Conservation (phyloP, 1,140 invertebrate species). For the Drosophila malerkotliana region DNA sequence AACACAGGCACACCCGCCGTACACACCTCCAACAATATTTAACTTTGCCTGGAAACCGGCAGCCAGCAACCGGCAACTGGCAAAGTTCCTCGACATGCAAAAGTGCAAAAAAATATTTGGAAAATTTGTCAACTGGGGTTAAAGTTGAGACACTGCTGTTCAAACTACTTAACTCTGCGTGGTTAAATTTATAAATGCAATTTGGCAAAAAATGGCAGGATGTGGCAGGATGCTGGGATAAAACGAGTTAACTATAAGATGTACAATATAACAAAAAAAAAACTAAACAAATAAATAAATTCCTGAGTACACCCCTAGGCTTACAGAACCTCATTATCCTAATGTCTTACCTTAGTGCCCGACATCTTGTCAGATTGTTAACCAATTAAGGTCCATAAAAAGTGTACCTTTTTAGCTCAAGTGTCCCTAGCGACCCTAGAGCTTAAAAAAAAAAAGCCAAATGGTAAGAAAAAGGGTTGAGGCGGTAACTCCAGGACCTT, state of each 20-base stretch:
- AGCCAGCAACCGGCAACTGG: background rate
- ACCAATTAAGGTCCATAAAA: slow-evolving; percentile 45
- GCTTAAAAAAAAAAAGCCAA: slow-evolving; percentile 13
- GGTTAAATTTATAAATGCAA: slow-evolving; percentile 29
- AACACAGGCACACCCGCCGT: slow-evolving; percentile 6
- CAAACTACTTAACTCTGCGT: slow-evolving; percentile 26
- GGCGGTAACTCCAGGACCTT: slow-evolving; percentile 17
- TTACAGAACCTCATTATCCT: background rate
- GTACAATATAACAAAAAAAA: no score
- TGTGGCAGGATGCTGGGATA: no score
- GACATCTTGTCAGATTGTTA: slow-evolving; percentile 45
- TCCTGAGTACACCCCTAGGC: no score
- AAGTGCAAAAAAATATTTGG: slow-evolving; percentile 37
- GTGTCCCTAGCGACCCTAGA: slow-evolving; percentile 15
- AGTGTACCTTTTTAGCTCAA: slow-evolving; percentile 21
- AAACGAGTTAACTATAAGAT: no score
- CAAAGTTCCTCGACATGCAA: slow-evolving; percentile 44
- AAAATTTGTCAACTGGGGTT: slow-evolving; percentile 51
- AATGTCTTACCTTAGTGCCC: slow-evolving; percentile 28
- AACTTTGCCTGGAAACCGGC: slow-evolving; percentile 30
- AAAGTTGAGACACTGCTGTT: slow-evolving; percentile 24
- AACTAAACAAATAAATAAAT: no score
- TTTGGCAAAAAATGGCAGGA: slow-evolving; percentile 17
- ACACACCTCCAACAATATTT: slow-evolving; percentile 26
- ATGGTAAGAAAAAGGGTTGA: slow-evolving; percentile 5